phyloP scores from a whole-genome alignment of 2,888 invertebrate species.

The Microctonus hyperodae region DNA sequence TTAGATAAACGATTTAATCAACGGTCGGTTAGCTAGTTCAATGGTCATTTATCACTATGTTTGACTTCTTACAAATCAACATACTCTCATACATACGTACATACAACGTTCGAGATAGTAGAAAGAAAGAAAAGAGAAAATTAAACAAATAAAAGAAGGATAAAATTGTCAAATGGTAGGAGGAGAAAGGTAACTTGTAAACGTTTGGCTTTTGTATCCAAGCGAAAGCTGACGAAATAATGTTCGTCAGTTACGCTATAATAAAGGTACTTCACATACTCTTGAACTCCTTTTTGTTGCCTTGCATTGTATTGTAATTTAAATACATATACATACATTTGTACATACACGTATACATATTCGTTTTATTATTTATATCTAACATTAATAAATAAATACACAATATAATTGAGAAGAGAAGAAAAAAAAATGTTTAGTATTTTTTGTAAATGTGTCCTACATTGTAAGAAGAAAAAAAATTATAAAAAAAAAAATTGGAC shows the following conservation, averaged over 20 bases:
- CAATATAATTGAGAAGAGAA: neutral
- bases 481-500: no score
- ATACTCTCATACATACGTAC: no score
- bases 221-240: conserved; percentile 17
- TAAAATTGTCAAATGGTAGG: neutral
- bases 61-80: neutral
- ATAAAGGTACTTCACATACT: neutral
- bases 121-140: neutral
- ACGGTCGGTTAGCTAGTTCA: conserved; percentile 12
- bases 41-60: neutral
- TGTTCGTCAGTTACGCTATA: neutral
- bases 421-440: no score
- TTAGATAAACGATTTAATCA: conserved; percentile 9
- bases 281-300: neutral
- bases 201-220: neutral
- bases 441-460: no score
- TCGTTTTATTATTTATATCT: conserved; percentile 1
- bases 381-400: neutral
- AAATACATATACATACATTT: no score
- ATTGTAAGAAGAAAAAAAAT: no score
- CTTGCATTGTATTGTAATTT: neutral
- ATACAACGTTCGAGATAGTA: neutral
- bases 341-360: neutral
- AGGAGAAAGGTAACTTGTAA: conserved; percentile 4
- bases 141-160: neutral